These are phyloP conservation scores for Corynorhinus townsendii DNA, from an alignment of 2,113 vertebrate genomes.

Conservation along the genomic window DNA sequence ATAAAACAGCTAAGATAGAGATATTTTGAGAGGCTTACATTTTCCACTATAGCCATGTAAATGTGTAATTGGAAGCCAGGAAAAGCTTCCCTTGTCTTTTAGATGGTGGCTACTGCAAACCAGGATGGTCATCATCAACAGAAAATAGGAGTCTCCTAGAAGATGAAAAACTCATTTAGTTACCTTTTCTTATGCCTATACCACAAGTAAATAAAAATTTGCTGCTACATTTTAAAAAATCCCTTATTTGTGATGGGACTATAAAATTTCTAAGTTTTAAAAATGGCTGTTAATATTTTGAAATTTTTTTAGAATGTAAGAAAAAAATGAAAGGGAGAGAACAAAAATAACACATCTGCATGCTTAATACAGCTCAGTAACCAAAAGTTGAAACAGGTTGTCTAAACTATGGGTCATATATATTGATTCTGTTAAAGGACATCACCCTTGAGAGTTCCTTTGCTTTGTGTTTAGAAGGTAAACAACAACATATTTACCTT, in stretches of 20 bases:
- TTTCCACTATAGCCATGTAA: background rate
- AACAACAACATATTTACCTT: background rate
- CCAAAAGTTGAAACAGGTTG: background rate
- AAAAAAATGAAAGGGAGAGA: background rate
- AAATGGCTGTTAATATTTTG: background rate
- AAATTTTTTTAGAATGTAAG: background rate
- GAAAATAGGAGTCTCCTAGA: background rate
- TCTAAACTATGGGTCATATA: background rate
- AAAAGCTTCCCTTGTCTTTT: background rate
- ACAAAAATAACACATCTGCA: background rate
- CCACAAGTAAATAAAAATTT: background rate
- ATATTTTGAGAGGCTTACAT: background rate
- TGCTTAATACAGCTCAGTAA: background rate
- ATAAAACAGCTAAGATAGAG: background rate
- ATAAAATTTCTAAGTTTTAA: background rate
- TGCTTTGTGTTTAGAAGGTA: background rate
- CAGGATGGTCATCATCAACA: background rate
- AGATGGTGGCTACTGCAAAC: background rate
- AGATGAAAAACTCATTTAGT: background rate
- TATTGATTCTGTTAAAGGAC: background rate
- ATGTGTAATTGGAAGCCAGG: background rate
- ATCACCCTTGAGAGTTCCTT: background rate
- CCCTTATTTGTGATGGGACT: background rate
- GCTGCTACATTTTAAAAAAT: background rate
- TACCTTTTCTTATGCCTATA: background rate